Base-by-base conservation (phyloP, 2,113 vertebrate genomes). In the Ophthalmolycus amberensis region DNA sequence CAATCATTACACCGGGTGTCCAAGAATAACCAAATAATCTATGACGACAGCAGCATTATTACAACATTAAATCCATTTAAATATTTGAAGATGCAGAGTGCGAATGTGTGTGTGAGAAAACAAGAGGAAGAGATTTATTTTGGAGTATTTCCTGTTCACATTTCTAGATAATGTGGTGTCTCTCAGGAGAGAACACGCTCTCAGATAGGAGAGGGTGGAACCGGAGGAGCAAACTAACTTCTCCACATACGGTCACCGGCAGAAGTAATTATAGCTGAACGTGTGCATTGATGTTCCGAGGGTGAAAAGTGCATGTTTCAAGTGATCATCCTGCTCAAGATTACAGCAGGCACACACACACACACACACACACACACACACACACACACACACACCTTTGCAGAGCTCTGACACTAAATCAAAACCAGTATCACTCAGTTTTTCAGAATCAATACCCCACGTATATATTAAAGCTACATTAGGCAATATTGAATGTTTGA, bases 91-190 rank as follows among this genome's bases (percentile, higher is more conserved):
- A 32, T 27, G 58, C 22, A 38, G 40, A 18, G 29, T 64, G 52
- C 1, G 12, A 18, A 66, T 11, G 8, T 32, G 44, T 42, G 54
- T 32, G 44, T 27, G 6, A 70, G 22, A 44, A 48, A 34, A 79
- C 14, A 64, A 15, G 25, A 50, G 6, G 22, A 18, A 48, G 58
- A 67, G 52, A 78, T 69, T n/a, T 2, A 66, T 60, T 69, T 77
- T 77, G 0, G 62, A 80, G 82, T 69, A 89, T 91, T 94, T 95
- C 94, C 93, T 93, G 91, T 75, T 92, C 70, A 74, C 72, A 71
- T 80, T 67, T 77, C 10, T 10, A 48, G 85, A 91, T 90, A 82
- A 78, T 38, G 20, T 2, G 10, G 29, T 2, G 66, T 37, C 78
- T 88, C 91, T 75, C 34, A 1, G 69, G 86, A 82, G 72, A 85